phyloP scores from a whole-genome alignment of 1,140 invertebrate species.

The Lepidurus apus region DNA sequence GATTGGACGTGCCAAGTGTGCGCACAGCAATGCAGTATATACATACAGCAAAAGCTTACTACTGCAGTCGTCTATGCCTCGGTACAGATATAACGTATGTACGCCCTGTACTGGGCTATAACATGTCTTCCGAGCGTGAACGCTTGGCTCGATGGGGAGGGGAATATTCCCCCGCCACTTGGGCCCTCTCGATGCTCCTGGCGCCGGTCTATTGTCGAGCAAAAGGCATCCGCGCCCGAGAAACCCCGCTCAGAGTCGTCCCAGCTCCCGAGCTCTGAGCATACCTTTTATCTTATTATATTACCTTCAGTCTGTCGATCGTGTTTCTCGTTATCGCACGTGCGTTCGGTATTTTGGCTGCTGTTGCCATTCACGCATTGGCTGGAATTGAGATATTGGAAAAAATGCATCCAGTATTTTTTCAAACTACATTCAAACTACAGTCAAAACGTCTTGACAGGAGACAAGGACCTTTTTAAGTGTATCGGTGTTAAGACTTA shows the following conservation, averaged over 20 bases:
- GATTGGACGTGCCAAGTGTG: no score
- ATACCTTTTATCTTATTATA: neutral
- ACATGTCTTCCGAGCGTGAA: conserved; percentile 10
- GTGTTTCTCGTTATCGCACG: neutral
- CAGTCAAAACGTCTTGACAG: no score
- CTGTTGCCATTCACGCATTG: neutral
- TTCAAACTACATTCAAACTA: neutral
- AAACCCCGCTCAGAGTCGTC: conserved; percentile 10
- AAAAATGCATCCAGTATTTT: no score
- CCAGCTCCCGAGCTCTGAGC: conserved; percentile 1
- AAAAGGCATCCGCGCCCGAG: conserved; percentile 1
- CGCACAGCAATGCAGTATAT: no score
- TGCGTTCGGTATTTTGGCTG: neutral
- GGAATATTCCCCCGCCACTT: neutral
- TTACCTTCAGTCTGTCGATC: neutral
- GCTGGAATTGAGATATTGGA: neutral
- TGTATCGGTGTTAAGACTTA: no score
- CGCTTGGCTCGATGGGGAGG: neutral
- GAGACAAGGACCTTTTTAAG: no score
- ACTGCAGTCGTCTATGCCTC: no score
- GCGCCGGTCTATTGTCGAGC: conserved; percentile 20
- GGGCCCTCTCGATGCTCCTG: neutral
- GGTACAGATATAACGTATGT: no score
- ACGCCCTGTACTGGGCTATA: neutral
- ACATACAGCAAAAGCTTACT: no score